Base-by-base conservation (phyloP, 2,797 vertebrate species). In the Pipistrellus pygmaeus region DNA sequence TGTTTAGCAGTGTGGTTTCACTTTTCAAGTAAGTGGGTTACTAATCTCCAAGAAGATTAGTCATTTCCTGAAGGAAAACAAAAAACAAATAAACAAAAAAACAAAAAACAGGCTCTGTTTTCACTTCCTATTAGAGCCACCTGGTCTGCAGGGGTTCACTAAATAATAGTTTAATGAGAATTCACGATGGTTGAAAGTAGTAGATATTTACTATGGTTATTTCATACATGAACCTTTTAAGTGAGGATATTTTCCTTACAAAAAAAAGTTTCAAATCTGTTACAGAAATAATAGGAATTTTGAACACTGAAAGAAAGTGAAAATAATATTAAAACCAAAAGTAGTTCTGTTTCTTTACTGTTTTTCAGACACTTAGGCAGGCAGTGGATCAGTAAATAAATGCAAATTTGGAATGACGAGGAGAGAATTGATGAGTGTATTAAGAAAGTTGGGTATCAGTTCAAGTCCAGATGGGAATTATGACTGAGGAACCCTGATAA, bases 181-280 rank as follows among this genome's bases (percentile, higher is more conserved):
- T 68, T 85, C 68, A 51, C 64, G 57, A 20, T 48, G n/a, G 20
- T 60, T 90, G 30, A 87, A 85, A 77, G 46, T 30, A 85, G 25
- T 62, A 82, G 60, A 32, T 64, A 46, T 88, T 72, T 96, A 94
- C 78, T 62, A 14, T 30, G 21, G 35, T 55, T 75, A 32, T 46
- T 88, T 76, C 38, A 69, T 0, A 51, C 20, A 25, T 53, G 8
- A 5, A 46, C 30, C 41, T 88, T 80, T 62, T 27, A 30, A 64
- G 25, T 64, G 38, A 85, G 5, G 66, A 23, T 83, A 46, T 88
- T 76, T 76, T n/a, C 30, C 7, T 8, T 85, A 80, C 35, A 6
- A 66, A 57, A 77, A 77, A 88, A 85, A 57, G 44, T 72, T 25
- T 93, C 85, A 80, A 53, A 51, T 69, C n/a, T 72, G 15, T 81